A percentile compares a stretch with the other conserved stretches of the same genome.
Evolutionary conservation across 1,140 invertebrate species (phyloP).

Genomic region (Asobara japonica): DNA sequence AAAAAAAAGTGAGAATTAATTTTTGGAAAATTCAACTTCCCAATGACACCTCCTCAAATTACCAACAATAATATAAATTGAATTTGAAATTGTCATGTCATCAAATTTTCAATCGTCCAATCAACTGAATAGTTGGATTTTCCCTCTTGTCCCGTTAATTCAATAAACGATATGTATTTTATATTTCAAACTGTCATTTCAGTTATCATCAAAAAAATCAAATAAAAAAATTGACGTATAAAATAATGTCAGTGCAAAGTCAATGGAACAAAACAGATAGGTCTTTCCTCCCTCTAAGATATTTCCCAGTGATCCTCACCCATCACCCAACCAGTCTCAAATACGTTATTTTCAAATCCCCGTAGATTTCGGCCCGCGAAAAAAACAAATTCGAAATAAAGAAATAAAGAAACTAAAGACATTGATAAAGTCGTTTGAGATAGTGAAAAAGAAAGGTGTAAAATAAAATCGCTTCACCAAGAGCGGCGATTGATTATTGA

Average conservation of each 20-base stretch:
- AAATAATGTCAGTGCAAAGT: neutral
- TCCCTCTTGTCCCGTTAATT: neutral
- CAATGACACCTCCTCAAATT: neutral
- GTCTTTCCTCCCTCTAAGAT: neutral
- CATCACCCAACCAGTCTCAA: neutral
- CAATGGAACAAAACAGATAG: neutral
- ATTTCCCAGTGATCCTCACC: neutral
- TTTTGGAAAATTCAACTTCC: constrained; percentile 11
- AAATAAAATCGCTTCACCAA: constrained; percentile 15
- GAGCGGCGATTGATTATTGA: constrained; percentile 28
- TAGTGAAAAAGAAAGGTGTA: constrained; percentile 4
- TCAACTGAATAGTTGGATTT: constrained; percentile 10
- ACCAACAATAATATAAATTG: neutral
- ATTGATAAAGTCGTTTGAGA: neutral
- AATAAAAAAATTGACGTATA: neutral
- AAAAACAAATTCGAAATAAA: constrained; percentile 36
- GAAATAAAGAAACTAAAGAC: neutral
- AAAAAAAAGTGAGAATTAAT: neutral
- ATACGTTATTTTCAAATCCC: constrained; percentile 16
- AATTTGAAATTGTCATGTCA: neutral
- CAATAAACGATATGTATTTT: constrained; percentile 1
- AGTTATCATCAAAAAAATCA: neutral
- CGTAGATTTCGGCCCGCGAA: constrained; percentile 53
- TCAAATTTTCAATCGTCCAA: constrained; percentile 3
- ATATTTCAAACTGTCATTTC: neutral